Percentiles rank a stretch among this genome's conserved stretches.
Evolutionary conservation across 2,797 vertebrate species (phyloP).

Genomic region (Pantherophis alleghaniensis): DNA sequence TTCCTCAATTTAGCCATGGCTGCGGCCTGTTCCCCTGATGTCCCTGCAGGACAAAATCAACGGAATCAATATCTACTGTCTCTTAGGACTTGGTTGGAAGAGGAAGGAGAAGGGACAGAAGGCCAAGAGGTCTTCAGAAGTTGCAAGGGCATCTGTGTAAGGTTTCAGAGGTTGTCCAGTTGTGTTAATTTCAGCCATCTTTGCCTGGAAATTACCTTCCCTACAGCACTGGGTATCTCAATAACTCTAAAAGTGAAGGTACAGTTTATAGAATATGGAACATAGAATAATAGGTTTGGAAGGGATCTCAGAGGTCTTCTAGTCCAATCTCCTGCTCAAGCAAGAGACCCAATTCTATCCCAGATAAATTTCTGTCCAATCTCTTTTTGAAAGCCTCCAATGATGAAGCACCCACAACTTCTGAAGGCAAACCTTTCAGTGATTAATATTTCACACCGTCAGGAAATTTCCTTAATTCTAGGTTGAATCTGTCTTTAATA

Average conservation of each 20-base stretch:
- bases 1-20: not conserved
- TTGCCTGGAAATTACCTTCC: not conserved
- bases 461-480: not conserved
- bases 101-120: not conserved
- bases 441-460: not conserved
- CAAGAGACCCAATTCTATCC: too few species aligned
- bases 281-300: too few species aligned
- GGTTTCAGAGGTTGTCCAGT: not conserved
- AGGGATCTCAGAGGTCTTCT: too few species aligned
- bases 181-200: not conserved
- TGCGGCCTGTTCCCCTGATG: not conserved
- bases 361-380: not conserved
- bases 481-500: too few species aligned
- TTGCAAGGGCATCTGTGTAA: not conserved
- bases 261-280: not conserved
- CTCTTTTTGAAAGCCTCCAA: not conserved
- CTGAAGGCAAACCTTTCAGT: not conserved
- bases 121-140: not conserved
- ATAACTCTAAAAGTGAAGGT: not conserved
- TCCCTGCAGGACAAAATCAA: not conserved
- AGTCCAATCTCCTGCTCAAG: too few species aligned
- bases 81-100: not conserved
- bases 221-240: not conserved
- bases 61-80: not conserved
- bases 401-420: not conserved